phyloP scores from a whole-genome alignment of 2,888 invertebrate species.

The Sarcophaga carnaria region DNA sequence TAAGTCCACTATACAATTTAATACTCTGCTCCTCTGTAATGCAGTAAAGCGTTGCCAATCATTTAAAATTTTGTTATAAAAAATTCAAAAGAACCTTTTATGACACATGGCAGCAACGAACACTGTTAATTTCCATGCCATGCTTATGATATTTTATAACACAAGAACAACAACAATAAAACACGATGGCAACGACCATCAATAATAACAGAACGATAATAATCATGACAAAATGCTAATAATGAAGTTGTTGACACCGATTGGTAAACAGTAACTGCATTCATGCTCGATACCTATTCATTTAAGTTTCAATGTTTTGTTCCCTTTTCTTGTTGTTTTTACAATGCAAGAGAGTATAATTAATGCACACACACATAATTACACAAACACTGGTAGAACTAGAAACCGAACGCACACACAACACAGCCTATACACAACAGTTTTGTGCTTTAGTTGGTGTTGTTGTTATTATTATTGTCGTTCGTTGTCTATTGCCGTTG shows the following conservation, averaged over 20 bases:
- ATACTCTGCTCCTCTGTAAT: not conserved
- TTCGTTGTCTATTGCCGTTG: not conserved
- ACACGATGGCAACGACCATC: slow-evolving; percentile 11
- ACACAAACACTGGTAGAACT: slow-evolving; percentile 33
- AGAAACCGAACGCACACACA: not conserved
- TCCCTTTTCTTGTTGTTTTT: slow-evolving; percentile 18
- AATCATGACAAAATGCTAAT: slow-evolving; percentile 47
- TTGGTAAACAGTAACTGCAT: slow-evolving; percentile 59
- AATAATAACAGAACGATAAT: not conserved
- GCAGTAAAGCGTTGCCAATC: slow-evolving; percentile 28
- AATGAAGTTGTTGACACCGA: slow-evolving; percentile 69
- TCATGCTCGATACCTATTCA: not conserved
- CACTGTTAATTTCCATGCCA: not conserved
- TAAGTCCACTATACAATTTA: no score
- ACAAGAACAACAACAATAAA: not conserved
- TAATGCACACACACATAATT: not conserved
- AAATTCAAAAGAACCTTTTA: no score
- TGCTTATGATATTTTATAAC: slow-evolving; percentile 20
- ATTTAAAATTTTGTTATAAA: not conserved
- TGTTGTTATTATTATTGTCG: no score
- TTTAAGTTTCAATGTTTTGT: slow-evolving; percentile 27
- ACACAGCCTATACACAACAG: no score
- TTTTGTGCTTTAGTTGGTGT: no score
- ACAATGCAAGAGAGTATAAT: not conserved
- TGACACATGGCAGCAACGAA: not conserved